phyloP scores from a whole-genome alignment of 2,113 vertebrate genomes.

The Paralichthys olivaceus region DNA sequence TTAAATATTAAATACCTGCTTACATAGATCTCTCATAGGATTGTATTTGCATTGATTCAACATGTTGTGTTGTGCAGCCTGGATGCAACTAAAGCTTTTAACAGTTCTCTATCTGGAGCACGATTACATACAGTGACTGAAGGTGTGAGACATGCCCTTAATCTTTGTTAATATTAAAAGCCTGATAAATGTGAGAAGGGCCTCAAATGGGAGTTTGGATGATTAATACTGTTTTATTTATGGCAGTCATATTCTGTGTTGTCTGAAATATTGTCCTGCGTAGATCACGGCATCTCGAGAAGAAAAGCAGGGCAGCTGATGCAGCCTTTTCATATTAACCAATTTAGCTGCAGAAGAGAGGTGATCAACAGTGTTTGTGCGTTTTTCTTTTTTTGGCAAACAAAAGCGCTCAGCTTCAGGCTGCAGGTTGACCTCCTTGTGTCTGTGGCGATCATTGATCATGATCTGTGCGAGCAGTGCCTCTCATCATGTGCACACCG shows the following conservation, averaged over 20 bases:
- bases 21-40: not conserved
- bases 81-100: constrained; percentile 18
- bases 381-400: not conserved
- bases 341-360: constrained; percentile 21
- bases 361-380: constrained; percentile 10
- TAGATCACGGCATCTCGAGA: constrained; percentile 55
- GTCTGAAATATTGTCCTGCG: constrained; percentile 70
- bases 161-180: constrained; percentile 82
- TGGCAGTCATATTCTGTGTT: constrained; percentile 66
- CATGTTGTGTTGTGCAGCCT: not conserved
- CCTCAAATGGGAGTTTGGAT: constrained; percentile 64
- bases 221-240: constrained; percentile 83
- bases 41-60: constrained; percentile 6
- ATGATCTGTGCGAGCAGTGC: constrained; percentile 5
- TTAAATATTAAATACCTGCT: too few species aligned
- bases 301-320: constrained; percentile 52
- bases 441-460: constrained; percentile 48
- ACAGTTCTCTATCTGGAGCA: constrained; percentile 43
- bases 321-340: constrained; percentile 27
- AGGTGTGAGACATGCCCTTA: constrained; percentile 71
- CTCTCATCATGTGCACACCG: constrained; percentile 27
- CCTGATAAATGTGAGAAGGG: constrained; percentile 79
- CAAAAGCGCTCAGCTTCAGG: not conserved
- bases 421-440: constrained; percentile 58
- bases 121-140: constrained; percentile 54